phyloP scores from a whole-genome alignment of 2,113 vertebrate species.

The Nettapus auritus region DNA sequence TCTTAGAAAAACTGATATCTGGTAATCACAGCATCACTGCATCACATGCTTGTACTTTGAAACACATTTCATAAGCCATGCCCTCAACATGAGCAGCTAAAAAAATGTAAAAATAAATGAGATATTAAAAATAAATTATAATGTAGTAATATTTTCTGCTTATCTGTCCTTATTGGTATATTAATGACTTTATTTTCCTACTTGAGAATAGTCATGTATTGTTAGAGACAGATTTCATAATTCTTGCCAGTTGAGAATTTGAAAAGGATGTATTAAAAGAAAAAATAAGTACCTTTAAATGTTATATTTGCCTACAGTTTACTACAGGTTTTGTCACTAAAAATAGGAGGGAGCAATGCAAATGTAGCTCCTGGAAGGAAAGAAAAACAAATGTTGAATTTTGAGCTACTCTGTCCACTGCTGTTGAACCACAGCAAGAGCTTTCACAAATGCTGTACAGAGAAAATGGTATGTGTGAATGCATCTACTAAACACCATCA shows the following conservation, averaged over 20 bases:
- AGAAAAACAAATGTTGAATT: not conserved
- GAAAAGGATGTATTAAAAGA: not conserved
- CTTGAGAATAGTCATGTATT: not conserved
- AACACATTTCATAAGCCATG: not conserved
- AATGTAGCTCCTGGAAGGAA: not conserved
- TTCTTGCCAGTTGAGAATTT: not conserved
- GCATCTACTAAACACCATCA: not conserved
- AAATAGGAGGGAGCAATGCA: fast-evolving
- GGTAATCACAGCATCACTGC: not conserved
- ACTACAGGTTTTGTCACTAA: not conserved
- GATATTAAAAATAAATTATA: not conserved
- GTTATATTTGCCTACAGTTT: not conserved
- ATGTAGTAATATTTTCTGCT: not conserved
- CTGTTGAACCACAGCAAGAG: not conserved
- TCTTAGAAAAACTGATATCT: not conserved
- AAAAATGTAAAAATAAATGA: not conserved
- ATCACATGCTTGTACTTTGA: not conserved
- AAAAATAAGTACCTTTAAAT: not conserved
- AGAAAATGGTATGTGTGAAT: no score
- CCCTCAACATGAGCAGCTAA: not conserved
- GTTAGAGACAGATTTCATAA: not conserved
- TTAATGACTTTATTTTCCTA: not conserved
- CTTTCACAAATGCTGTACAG: not conserved
- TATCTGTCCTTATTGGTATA: not conserved
- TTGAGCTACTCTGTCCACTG: not conserved